Evolutionary conservation across 2,888 invertebrate species (phyloP).

Genomic region (Lithosia quadra): DNA sequence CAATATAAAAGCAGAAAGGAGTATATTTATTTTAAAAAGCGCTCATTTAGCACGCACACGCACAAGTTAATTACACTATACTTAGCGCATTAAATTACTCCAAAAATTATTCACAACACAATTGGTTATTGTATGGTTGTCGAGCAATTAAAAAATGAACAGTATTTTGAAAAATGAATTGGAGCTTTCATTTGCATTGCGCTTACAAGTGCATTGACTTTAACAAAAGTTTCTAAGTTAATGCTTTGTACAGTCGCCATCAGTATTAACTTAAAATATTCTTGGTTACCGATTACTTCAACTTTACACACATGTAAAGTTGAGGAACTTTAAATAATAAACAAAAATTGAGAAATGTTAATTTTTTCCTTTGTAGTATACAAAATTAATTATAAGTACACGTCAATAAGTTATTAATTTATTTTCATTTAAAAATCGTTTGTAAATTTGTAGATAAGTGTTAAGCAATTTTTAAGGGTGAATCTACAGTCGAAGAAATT

Average conservation of each 20-base stretch:
- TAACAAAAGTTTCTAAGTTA: not conserved
- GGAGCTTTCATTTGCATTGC: not conserved
- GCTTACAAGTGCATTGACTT: not conserved
- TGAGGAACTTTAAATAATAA: no score
- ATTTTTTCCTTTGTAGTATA: no score
- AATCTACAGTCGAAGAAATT: not conserved
- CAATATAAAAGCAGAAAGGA: not conserved
- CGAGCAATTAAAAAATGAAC: not conserved
- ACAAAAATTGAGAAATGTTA: no score
- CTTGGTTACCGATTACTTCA: no score
- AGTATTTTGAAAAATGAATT: not conserved
- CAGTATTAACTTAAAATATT: no score
- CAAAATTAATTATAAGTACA: no score
- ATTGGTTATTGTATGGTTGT: not conserved
- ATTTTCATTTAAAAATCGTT: no score
- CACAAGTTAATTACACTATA: conserved; percentile 3
- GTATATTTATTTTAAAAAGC: conserved; percentile 1
- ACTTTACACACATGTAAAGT: no score
- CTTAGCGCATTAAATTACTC: not conserved
- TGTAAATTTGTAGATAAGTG: no score
- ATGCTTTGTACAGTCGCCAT: no score
- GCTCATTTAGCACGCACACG: conserved; percentile 1
- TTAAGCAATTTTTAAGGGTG: no score
- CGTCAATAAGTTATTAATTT: no score
- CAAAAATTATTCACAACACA: not conserved